A percentile compares a stretch with the other conserved stretches of the same genome.
Conservation (phyloP, 2,113 vertebrate genomes). For the Platanista minor region DNA sequence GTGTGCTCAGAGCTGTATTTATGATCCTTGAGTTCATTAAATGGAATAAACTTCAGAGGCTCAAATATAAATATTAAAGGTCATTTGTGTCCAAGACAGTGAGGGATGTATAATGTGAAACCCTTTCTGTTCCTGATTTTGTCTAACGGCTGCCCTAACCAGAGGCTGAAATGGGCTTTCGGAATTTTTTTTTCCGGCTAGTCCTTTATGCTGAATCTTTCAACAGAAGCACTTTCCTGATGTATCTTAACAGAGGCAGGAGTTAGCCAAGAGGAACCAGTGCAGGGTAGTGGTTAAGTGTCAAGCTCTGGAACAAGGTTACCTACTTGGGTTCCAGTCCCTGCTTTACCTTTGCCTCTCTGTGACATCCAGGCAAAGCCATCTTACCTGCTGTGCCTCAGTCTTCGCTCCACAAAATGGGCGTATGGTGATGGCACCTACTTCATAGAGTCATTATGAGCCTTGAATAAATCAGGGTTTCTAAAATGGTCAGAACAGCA, state of each 20-base stretch:
- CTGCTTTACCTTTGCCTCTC: background rate
- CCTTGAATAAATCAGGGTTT: background rate
- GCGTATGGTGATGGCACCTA: fast-evolving
- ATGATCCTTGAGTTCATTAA: background rate
- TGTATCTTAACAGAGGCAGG: background rate
- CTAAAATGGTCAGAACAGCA: background rate
- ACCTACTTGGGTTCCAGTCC: background rate
- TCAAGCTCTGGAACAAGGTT: background rate
- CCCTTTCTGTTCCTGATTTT: too few relatives aligned
- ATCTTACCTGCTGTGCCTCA: fast-evolving
- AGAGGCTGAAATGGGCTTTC: background rate
- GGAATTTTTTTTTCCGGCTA: background rate
- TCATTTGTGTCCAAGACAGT: background rate
- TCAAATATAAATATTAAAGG: background rate
- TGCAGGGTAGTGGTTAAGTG: fast-evolving
- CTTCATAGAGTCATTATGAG: too few relatives aligned
- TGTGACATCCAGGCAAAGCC: background rate
- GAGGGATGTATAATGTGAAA: fast-evolving
- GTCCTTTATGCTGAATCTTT: background rate
- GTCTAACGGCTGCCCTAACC: background rate
- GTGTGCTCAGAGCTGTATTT: background rate
- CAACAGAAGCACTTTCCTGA: background rate
- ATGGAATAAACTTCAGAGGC: background rate
- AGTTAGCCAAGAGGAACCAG: background rate
- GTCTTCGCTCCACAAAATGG: background rate